These are phyloP conservation scores for Lindbergichthys nudifrons DNA, from an alignment of 2,797 vertebrate genomes.

Conservation along the genomic window DNA sequence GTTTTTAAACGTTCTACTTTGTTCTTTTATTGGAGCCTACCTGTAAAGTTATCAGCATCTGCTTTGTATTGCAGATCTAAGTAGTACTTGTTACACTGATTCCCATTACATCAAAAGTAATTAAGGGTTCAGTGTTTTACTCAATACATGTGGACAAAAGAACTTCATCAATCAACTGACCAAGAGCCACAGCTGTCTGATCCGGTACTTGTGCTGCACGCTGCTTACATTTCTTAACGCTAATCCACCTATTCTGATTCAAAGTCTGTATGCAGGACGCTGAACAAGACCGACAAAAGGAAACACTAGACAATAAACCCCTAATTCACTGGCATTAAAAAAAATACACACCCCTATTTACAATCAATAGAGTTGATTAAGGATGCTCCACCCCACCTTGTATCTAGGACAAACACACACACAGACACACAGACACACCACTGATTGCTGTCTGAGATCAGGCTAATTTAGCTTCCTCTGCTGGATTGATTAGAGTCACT, in stretches of 20 bases:
- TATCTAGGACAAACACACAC: constrained; percentile 21
- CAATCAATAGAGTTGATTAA: constrained; percentile 21
- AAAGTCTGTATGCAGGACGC: not conserved
- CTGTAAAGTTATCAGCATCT: not conserved
- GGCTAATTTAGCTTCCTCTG: constrained; percentile 70
- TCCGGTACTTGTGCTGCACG: not conserved
- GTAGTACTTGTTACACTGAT: not conserved
- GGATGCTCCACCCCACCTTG: constrained; percentile 22
- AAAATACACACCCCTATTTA: constrained; percentile 16
- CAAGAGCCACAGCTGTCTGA: not conserved
- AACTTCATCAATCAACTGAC: not conserved
- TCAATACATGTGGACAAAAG: not conserved
- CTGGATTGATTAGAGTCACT: constrained; percentile 65
- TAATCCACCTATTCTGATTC: constrained; percentile 4
- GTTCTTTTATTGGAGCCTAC: not conserved
- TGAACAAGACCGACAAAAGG: not conserved
- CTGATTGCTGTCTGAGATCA: constrained; percentile 68
- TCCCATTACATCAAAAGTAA: constrained; percentile 11
- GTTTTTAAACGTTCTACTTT: not conserved
- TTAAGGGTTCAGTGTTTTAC: not conserved
- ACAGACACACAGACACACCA: constrained; percentile 16
- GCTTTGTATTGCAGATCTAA: not conserved
- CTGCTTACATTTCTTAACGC: not conserved
- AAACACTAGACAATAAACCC: constrained; percentile 3
- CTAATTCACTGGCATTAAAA: constrained; percentile 4